Evolutionary conservation across 2,888 invertebrate species (phyloP).

Genomic region (Limnephilus marmoratus): DNA sequence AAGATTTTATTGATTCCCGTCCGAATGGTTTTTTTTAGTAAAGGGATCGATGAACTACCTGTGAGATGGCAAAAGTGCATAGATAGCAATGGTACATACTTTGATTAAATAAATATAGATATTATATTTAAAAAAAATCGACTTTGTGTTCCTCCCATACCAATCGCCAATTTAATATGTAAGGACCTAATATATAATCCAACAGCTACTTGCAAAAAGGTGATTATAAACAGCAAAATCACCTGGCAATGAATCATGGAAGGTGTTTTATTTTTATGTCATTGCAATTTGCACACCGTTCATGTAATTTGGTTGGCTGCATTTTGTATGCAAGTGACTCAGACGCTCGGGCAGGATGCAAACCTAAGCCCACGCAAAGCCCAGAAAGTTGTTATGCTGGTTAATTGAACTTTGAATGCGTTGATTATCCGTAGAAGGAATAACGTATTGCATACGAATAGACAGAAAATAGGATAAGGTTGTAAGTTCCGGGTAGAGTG

Average conservation of each 20-base stretch:
- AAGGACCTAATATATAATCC: too few relatives aligned
- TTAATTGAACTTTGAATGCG: background rate
- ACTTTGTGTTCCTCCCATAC: too few relatives aligned
- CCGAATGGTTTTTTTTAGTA: too few relatives aligned
- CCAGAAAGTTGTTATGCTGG: background rate
- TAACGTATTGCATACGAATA: background rate
- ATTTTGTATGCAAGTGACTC: slow-evolving; percentile 23
- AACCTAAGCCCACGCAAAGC: background rate
- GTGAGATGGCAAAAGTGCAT: too few relatives aligned
- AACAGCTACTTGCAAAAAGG: background rate
- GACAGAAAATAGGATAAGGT: background rate
- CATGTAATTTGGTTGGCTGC: background rate
- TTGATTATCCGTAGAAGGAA: background rate
- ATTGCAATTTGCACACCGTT: background rate
- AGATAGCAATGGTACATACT: too few relatives aligned
- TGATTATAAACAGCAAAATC: background rate
- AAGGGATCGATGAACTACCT: too few relatives aligned
- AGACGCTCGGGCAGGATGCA: slow-evolving; percentile 4
- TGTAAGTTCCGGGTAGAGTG: background rate
- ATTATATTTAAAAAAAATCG: too few relatives aligned
- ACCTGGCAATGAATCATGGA: background rate
- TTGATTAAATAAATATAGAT: too few relatives aligned
- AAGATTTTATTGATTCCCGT: too few relatives aligned
- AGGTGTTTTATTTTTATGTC: background rate
- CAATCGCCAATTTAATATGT: too few relatives aligned